Evolutionary conservation across 2,888 invertebrate genomes (phyloP), one percentile per base, ranked within the genome.

Genomic region (Melieria picta): DNA sequence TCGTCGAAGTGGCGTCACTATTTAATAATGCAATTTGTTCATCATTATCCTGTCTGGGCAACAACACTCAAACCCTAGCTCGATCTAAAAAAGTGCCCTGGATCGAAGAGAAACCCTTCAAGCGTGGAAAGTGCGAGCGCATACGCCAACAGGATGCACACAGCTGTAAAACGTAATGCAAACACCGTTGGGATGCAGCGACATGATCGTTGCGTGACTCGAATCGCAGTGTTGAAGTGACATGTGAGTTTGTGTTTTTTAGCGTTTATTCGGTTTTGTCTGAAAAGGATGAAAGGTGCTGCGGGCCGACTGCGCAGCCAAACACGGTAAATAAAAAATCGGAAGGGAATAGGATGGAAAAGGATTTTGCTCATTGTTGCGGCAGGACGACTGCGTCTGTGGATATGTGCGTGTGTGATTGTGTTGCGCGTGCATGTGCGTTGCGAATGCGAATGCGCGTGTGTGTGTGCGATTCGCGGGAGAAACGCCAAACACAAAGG

Each of bases 311-410:
- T 16, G 50, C 30, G 58, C 58, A 58, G 58, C 30, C 58, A n/a
- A 30, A 70, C 64, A 70, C 62, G 63, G n/a, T 67, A 47, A 47
- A n/a, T 52, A 13, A 66, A 60, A 69, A 72, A 66, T 13, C 10
- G n/a, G 46, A 57, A 70, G 48, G 71, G 64, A 74, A 72, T 48
- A 71, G 71, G 75, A 74, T 75, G 71, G 71, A 65, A 74, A 76
- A 75, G 73, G 76, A 77, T 75, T 77, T 72, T 69, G 57, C 16
- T n/a, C 58, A 63, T 13, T 75, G 72, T 74, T 77, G 76, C 55
- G 75, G 74, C 69, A 72, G 74, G 74, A 72, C 75, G 55, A n/a
- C 42, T 65, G 48, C 48, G 11, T 42, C 13, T 46, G 48, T 6
- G 42, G 63, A 5, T 46, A 50, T 66, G 66, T 67, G 67, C 13